Conservation (phyloP, 2,888 invertebrate genomes). For the Electrophaes corylata region DNA sequence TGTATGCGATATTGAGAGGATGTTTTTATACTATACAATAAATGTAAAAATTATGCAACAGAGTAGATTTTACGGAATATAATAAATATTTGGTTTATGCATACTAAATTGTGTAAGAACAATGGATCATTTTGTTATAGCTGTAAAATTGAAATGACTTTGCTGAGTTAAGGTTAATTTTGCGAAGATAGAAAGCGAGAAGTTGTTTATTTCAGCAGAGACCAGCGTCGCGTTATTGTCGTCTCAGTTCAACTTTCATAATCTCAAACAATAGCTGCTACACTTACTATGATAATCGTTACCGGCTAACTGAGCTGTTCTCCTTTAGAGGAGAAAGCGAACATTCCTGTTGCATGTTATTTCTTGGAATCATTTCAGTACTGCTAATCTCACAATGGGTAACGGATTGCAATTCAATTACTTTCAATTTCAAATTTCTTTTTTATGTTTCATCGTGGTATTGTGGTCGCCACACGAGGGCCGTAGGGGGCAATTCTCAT, state of each 20-base stretch:
- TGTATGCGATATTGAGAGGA: slow-evolving; percentile 15
- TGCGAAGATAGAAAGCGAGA: slow-evolving; percentile 14
- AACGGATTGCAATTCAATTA: slow-evolving; percentile 63
- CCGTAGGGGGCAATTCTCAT: no score
- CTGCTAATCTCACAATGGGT: slow-evolving; percentile 77
- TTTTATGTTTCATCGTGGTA: slow-evolving; percentile 35
- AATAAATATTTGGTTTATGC: slow-evolving; percentile 3
- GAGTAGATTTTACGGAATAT: slow-evolving; percentile 11
- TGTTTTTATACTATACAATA: neutral
- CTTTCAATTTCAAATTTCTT: slow-evolving; percentile 64
- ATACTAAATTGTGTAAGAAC: slow-evolving; percentile 6
- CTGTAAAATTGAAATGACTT: slow-evolving; percentile 3
- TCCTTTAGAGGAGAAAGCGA: slow-evolving; percentile 76
- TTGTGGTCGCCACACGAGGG: neutral
- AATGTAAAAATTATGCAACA: slow-evolving; percentile 17
- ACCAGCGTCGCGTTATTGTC: slow-evolving; percentile 11
- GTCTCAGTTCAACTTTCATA: slow-evolving; percentile 59
- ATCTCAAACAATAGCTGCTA: slow-evolving; percentile 69
- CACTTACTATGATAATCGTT: slow-evolving; percentile 78
- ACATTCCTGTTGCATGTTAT: slow-evolving; percentile 61
- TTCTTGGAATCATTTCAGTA: slow-evolving; percentile 77
- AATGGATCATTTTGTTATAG: slow-evolving; percentile 11
- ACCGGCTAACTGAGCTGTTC: slow-evolving; percentile 71
- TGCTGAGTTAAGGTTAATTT: slow-evolving; percentile 10
- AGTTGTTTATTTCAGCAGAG: slow-evolving; percentile 21